Evolutionary conservation across 2,888 invertebrate species (phyloP).

Genomic region (Campaea margaritaria): DNA sequence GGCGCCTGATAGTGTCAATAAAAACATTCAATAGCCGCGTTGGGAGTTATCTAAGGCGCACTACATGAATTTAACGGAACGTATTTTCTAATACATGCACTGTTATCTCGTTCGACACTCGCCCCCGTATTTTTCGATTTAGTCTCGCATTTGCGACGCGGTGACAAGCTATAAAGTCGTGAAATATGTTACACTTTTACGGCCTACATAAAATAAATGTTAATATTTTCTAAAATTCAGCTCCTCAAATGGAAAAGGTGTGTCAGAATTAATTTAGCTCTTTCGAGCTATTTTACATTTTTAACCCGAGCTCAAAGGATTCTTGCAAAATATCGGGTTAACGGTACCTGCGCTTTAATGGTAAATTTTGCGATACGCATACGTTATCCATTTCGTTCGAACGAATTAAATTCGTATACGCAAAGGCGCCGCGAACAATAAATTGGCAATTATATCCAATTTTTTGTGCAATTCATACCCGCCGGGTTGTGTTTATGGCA

Average conservation of each 20-base stretch:
- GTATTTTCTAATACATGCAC: conserved; percentile 29
- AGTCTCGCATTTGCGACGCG: conserved; percentile 42
- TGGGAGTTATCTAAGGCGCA: conserved; percentile 55
- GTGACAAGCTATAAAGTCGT: conserved; percentile 52
- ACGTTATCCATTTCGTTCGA: conserved; percentile 30
- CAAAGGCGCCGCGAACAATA: conserved; percentile 66
- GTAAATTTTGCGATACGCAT: conserved; percentile 7
- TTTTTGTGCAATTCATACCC: conserved; percentile 83
- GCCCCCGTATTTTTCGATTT: conserved; percentile 35
- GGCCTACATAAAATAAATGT: conserved; percentile 45
- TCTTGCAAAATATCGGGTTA: neutral
- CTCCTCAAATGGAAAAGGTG: conserved; percentile 29
- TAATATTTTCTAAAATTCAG: conserved; percentile 24
- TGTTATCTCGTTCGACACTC: conserved; percentile 26
- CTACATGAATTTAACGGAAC: conserved; percentile 45
- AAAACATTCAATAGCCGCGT: conserved; percentile 52
- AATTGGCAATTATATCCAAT: conserved; percentile 80
- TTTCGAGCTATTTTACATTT: conserved; percentile 13
- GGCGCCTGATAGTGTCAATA: conserved; percentile 54
- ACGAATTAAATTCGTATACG: conserved; percentile 60
- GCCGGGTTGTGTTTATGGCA: conserved; percentile 82
- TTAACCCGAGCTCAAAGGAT: neutral
- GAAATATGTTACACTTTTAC: conserved; percentile 56
- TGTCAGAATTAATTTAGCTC: conserved; percentile 22
- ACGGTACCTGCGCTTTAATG: neutral